Evolutionary conservation across 2,888 invertebrate species (phyloP).

Genomic region (Artemia sp.): DNA sequence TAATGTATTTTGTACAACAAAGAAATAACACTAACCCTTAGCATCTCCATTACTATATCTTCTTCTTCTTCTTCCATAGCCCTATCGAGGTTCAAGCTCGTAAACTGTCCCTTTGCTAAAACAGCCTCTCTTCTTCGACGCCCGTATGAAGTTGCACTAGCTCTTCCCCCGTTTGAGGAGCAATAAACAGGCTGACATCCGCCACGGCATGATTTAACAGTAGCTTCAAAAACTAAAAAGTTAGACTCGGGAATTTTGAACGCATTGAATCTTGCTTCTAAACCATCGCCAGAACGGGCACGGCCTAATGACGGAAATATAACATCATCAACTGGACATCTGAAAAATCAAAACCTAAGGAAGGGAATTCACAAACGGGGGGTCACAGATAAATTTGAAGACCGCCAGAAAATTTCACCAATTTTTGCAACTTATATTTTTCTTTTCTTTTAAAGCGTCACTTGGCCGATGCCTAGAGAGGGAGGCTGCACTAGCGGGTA

Average conservation of each 20-base stretch:
- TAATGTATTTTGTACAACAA: neutral
- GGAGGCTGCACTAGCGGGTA: too few species aligned
- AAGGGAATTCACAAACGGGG: too few species aligned
- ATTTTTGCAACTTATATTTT: too few species aligned
- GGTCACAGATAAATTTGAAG: too few species aligned
- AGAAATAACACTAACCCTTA: slow-evolving; percentile 43
- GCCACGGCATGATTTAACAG: slow-evolving; percentile 68
- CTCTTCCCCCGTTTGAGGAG: slow-evolving; percentile 55
- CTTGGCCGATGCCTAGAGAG: too few species aligned
- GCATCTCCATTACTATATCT: slow-evolving; percentile 73
- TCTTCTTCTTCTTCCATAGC: slow-evolving; percentile 32
- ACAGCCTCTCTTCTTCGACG: slow-evolving; percentile 27
- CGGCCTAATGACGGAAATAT: slow-evolving; percentile 80
- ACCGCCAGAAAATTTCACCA: too few species aligned
- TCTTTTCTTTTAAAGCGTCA: too few species aligned
- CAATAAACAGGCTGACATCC: slow-evolving; percentile 80
- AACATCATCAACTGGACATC: slow-evolving; percentile 76
- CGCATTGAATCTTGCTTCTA: slow-evolving; percentile 79
- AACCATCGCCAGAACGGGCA: slow-evolving; percentile 62
- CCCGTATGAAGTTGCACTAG: slow-evolving; percentile 58
- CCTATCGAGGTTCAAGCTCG: slow-evolving; percentile 16
- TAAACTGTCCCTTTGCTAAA: slow-evolving; percentile 3
- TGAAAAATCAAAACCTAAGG: slow-evolving; percentile 30
- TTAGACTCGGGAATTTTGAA: slow-evolving; percentile 88
- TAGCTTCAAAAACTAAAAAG: slow-evolving; percentile 80